These are phyloP conservation scores for Grammomys dolichurus DNA, from an alignment of 2,113 vertebrate species.

Conservation along the genomic window DNA sequence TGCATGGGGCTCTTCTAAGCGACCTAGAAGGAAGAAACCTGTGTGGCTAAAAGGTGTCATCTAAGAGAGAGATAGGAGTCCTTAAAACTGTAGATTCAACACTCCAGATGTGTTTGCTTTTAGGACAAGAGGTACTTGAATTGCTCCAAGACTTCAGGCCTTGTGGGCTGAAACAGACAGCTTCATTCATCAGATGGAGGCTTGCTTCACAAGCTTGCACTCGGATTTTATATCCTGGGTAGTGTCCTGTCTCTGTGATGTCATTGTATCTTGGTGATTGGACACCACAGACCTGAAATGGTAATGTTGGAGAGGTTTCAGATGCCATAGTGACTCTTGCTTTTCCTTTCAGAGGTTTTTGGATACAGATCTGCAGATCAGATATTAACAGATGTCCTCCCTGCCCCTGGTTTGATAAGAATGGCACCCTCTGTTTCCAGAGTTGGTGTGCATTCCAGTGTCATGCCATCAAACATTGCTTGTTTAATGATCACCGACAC, in stretches of 20 bases:
- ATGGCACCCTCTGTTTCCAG: neutral
- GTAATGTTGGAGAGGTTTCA: neutral
- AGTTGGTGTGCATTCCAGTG: accelerated
- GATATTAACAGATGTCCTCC: neutral
- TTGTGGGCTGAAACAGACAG: neutral
- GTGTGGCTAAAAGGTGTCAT: neutral
- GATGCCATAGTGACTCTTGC: neutral
- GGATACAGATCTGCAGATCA: neutral
- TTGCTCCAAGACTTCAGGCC: neutral
- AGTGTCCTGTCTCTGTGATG: neutral
- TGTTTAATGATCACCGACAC: neutral
- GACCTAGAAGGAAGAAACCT: neutral
- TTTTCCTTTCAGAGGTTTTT: slow-evolving; percentile 17
- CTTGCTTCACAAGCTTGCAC: neutral
- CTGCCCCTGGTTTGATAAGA: neutral
- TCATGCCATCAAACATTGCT: neutral
- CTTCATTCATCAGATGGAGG: neutral
- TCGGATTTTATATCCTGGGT: neutral
- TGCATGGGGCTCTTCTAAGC: neutral
- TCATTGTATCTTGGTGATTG: accelerated
- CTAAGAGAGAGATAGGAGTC: neutral
- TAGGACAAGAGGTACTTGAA: neutral
- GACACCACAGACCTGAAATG: neutral
- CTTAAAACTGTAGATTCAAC: neutral
- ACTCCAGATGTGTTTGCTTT: neutral